Evolutionary conservation across 2,797 vertebrate genomes (phyloP).

Genomic region (Acanthurus leucopareius): DNA sequence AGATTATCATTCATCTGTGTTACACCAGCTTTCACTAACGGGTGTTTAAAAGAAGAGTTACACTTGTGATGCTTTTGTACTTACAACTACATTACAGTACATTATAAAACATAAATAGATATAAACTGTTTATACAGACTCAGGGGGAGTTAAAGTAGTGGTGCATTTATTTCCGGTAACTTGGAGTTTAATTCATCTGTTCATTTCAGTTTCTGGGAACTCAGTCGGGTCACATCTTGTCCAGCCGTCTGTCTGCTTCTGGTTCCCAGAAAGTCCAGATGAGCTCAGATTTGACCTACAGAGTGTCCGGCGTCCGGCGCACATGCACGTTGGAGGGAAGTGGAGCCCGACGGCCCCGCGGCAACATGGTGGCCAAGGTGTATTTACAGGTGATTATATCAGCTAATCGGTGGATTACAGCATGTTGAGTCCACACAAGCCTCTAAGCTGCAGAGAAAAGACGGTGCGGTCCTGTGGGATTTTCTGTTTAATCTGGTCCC

Average conservation of each 20-base stretch:
- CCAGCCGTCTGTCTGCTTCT: constrained; percentile 57
- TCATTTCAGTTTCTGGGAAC: constrained; percentile 53
- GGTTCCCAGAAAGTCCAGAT: constrained; percentile 37
- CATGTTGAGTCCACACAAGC: constrained; percentile 86
- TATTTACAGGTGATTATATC: constrained; percentile 90
- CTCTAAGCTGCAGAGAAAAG: constrained; percentile 78
- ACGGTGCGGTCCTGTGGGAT: constrained; percentile 76
- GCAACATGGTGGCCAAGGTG: constrained; percentile 75
- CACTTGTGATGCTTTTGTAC: no score
- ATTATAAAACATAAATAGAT: neutral
- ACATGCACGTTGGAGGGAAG: constrained; percentile 1
- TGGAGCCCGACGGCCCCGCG: constrained; percentile 31
- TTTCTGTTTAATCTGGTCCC: constrained; percentile 83
- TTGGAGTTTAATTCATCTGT: constrained; percentile 33
- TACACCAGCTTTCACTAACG: no score
- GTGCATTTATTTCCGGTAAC: neutral
- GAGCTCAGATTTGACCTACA: constrained; percentile 24
- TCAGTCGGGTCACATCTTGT: constrained; percentile 45
- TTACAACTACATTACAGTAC: neutral
- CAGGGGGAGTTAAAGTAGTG: neutral
- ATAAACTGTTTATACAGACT: neutral
- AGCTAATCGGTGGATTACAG: constrained; percentile 90
- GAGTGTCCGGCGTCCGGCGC: constrained; percentile 1
- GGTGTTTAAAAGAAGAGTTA: no score
- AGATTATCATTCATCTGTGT: no score